Base-by-base conservation (phyloP, 2,797 vertebrate genomes). In the Poeciliopsis turneri region DNA sequence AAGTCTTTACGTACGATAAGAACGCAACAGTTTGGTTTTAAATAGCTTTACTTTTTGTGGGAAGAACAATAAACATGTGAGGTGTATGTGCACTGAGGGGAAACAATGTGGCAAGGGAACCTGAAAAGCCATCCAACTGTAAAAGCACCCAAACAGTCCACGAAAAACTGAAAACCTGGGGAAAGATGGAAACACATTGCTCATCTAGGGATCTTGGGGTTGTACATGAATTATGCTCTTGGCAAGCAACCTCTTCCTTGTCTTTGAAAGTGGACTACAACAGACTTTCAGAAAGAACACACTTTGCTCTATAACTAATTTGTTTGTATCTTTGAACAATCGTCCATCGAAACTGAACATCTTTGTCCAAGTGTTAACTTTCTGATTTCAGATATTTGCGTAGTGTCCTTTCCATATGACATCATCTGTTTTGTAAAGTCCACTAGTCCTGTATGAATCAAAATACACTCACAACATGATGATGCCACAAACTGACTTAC, bases 1-100 rank as follows among this genome's bases (percentile, higher is more conserved):
- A 78, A 80, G 33, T 61, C 16, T 77, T 78, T 72, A 23, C 55
- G 15, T 49, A 11, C 8, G 46, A 51, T 79, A 77, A 71, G n/a
- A 64, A 15, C 46, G 73, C 75, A 70, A 45, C 68, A 68, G 36
- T 25, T 45, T 28, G 13, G 25, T n/a, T 28, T 71, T 45, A 70
- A 70, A 46, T 16, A 28, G 25, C 43, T 71, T 46, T 46, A 46
- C 39, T 66, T 20, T 66, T 39, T 23, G 45, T 71, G n/a, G n/a
- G 43, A 71, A 46, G 68, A 46, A 30, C 39, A 69, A 43, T 43
- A 69, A 43, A n/a, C 20, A 68, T 25, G 64, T 3, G 39, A n/a
- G 39, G 66, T 43, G 66, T n/a, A 6, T 33, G 39, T n/a, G 39
- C 66, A 20, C 36, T 25, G 16, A 11, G 20, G 41, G 41, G 68